Conservation (phyloP, 2,113 vertebrate species). For the Rhinoptilus africanus region DNA sequence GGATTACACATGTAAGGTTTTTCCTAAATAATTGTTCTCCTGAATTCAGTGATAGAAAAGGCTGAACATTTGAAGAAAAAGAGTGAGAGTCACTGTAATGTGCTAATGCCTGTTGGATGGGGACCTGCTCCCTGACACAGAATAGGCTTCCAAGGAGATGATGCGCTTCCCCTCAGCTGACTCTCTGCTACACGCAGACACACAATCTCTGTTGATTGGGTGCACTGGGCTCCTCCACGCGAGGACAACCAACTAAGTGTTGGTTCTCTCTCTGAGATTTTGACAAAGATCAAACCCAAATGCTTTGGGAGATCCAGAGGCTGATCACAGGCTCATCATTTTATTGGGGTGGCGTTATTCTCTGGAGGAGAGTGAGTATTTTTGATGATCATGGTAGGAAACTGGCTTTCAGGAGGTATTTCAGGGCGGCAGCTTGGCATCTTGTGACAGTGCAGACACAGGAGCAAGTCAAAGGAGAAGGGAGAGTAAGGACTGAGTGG, state of each 20-base stretch:
- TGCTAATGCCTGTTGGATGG: neutral
- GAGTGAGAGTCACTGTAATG: neutral
- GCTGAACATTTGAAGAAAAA: neutral
- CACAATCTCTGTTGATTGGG: accelerated
- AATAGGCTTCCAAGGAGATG: neutral
- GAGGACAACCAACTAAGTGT: neutral
- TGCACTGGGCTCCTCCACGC: neutral
- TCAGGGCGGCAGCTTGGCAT: neutral
- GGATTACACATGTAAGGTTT: neutral
- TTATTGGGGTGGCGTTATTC: neutral
- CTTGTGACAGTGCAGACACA: neutral
- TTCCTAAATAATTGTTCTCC: neutral
- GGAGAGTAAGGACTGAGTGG: neutral
- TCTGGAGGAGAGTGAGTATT: neutral
- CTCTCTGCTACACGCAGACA: neutral
- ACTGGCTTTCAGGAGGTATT: neutral
- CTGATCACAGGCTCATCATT: neutral
- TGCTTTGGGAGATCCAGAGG: neutral
- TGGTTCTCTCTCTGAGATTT: neutral
- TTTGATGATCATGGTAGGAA: neutral
- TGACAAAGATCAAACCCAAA: neutral
- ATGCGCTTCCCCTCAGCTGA: neutral
- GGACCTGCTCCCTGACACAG: neutral
- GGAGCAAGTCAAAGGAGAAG: neutral
- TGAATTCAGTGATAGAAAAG: neutral